phyloP scores from a whole-genome alignment of 2,888 invertebrate species.

The Autographa pulchrina region DNA sequence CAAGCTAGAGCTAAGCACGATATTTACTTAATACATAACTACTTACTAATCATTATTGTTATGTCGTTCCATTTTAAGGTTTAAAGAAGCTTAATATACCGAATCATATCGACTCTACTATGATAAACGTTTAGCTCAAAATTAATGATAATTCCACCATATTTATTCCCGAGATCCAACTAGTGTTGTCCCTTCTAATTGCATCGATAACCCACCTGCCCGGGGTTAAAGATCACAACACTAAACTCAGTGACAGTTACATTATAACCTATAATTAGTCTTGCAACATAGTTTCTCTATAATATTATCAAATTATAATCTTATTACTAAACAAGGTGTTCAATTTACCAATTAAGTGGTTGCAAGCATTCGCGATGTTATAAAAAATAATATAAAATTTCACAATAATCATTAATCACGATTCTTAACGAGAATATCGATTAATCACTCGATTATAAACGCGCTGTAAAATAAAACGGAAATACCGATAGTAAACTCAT shows the following conservation, averaged over 20 bases:
- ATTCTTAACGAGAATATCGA: constrained; percentile 48
- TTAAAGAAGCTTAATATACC: not conserved
- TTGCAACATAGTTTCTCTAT: constrained; percentile 17
- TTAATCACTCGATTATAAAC: constrained; percentile 50
- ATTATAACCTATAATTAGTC: not conserved
- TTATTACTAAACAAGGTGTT: constrained; percentile 30
- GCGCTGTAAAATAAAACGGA: constrained; percentile 47
- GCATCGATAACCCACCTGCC: constrained; percentile 12
- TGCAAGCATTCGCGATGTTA: constrained; percentile 25
- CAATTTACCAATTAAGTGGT: constrained; percentile 43
- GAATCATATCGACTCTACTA: not conserved
- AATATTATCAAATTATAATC: constrained; percentile 26
- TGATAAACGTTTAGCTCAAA: constrained; percentile 2
- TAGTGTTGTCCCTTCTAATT: constrained; percentile 9
- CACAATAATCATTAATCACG: constrained; percentile 53
- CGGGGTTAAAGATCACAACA: not conserved
- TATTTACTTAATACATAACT: too few species aligned
- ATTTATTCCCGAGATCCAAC: not conserved
- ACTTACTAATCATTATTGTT: not conserved
- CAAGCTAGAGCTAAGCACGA: too few species aligned
- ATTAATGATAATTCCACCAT: not conserved
- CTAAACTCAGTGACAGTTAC: not conserved
- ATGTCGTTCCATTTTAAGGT: not conserved
- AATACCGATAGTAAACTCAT: constrained; percentile 48
- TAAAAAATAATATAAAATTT: constrained; percentile 37